A percentile compares a stretch with the other conserved stretches of the same genome.
phyloP scores from a whole-genome alignment of 1,140 invertebrate genomes.

The Drosophila lowei region DNA sequence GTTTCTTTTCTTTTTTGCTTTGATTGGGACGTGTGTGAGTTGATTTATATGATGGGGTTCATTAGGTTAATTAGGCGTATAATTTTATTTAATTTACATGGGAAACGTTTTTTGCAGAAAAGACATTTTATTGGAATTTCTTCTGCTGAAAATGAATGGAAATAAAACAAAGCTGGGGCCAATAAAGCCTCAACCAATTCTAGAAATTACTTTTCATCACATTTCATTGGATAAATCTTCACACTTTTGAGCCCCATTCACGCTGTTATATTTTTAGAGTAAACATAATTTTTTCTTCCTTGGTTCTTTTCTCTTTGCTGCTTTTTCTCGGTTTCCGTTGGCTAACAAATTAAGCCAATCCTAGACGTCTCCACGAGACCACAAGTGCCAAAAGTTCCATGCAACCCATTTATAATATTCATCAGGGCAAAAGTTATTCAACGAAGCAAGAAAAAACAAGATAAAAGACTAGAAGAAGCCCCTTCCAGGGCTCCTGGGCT shows the following conservation, averaged over 20 bases:
- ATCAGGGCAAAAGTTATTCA: slow-evolving; percentile 42
- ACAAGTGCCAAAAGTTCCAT: slow-evolving; percentile 70
- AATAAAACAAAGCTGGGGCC: too few species aligned
- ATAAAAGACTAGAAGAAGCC: slow-evolving; percentile 4
- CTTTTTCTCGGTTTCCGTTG: slow-evolving; percentile 6
- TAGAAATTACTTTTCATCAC: slow-evolving; percentile 11
- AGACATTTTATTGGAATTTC: neutral
- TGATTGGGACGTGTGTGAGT: slow-evolving; percentile 7
- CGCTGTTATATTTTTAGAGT: slow-evolving; percentile 7
- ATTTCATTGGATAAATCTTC: slow-evolving; percentile 23
- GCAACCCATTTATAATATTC: slow-evolving; percentile 67
- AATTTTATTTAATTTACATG: slow-evolving; percentile 19
- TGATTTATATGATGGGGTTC: slow-evolving; percentile 17
- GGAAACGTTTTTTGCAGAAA: too few species aligned
- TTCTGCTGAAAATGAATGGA: too few species aligned
- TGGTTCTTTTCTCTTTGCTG: neutral
- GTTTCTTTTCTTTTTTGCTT: neutral
- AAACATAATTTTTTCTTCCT: slow-evolving; percentile 13
- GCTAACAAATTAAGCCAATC: slow-evolving; percentile 51
- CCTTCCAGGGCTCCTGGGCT: slow-evolving; percentile 17
- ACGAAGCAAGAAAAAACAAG: slow-evolving; percentile 12
- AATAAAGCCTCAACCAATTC: neutral
- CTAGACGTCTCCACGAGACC: slow-evolving; percentile 38
- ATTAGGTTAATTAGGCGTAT: slow-evolving; percentile 18
- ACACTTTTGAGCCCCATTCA: slow-evolving; percentile 7